Evolutionary conservation across 2,888 invertebrate species (phyloP).

Genomic region (Caradrina kadenii): DNA sequence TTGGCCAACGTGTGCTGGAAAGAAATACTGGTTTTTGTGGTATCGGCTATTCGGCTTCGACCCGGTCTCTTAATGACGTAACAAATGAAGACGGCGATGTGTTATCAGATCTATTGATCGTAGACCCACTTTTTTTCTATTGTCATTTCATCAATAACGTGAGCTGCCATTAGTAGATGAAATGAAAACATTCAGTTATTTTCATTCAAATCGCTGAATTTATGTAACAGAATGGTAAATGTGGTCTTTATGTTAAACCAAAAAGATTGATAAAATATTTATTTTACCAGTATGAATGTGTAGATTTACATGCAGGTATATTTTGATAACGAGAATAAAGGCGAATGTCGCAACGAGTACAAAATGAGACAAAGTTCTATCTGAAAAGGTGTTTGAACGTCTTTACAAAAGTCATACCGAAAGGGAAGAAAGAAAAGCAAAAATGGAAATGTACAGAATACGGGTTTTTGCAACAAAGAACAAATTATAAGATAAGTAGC

Average conservation of each 20-base stretch:
- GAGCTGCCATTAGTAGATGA: conserved; percentile 19
- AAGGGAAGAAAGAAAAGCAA: conserved; percentile 18
- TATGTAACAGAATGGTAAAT: neutral
- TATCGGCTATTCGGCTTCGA: conserved; percentile 11
- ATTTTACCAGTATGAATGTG: conserved; percentile 3
- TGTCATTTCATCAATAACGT: conserved; percentile 23
- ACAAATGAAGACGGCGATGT: conserved; percentile 27
- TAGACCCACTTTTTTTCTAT: conserved; percentile 38
- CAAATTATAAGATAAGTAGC: conserved; percentile 29
- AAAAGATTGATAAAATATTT: neutral
- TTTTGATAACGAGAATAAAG: conserved; percentile 27
- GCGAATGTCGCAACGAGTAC: conserved; percentile 20
- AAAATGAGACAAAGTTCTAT: conserved; percentile 35
- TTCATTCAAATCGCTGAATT: conserved; percentile 5
- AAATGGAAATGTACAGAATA: conserved; percentile 14
- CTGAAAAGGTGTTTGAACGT: conserved; percentile 32
- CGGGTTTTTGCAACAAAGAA: conserved; percentile 25
- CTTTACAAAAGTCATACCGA: conserved; percentile 27
- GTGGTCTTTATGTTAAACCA: conserved; percentile 1
- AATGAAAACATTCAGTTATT: conserved; percentile 12
- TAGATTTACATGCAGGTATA: conserved; percentile 3
- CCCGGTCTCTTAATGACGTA: conserved; percentile 41
- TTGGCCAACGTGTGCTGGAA: conserved; percentile 38
- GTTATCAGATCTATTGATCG: conserved; percentile 35
- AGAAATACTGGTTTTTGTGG: conserved; percentile 49